These are phyloP conservation scores for Aptenodytes forsteri DNA, from an alignment of 2,113 vertebrate species.

Conservation along the genomic window DNA sequence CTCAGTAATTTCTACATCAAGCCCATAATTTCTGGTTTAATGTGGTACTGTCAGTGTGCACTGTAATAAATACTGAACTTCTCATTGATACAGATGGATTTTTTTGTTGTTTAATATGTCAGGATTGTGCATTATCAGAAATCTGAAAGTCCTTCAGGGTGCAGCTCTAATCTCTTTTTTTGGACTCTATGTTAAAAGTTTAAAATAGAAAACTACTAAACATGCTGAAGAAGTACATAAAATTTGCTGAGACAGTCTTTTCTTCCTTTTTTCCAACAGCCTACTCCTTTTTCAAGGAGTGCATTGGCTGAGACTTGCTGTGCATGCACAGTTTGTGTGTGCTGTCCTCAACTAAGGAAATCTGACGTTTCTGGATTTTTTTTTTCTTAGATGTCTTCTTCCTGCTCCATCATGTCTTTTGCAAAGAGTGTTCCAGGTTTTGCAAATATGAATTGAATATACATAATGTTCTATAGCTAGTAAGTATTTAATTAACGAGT, in stretches of 20 bases:
- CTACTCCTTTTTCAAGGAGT: neutral
- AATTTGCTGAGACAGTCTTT: neutral
- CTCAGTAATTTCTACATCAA: conserved; percentile 36
- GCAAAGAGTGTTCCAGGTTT: neutral
- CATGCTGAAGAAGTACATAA: neutral
- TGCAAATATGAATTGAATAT: neutral
- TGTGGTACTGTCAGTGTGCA: neutral
- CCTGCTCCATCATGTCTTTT: neutral
- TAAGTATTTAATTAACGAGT: neutral
- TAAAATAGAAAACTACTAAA: neutral
- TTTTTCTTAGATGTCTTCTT: neutral
- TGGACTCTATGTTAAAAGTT: neutral
- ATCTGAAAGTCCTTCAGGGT: conserved; percentile 16
- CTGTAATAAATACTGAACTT: conserved; percentile 26
- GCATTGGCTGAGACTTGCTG: neutral
- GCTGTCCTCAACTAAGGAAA: neutral
- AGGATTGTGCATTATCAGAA: neutral
- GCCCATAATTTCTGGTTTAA: conserved; percentile 42
- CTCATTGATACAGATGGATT: neutral
- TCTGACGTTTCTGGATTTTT: neutral
- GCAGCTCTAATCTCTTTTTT: neutral
- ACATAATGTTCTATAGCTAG: neutral
- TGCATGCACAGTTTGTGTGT: neutral
- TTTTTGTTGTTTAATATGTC: conserved; percentile 13
- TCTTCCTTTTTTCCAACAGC: neutral